These are phyloP conservation scores for Australoheros scitulus DNA, from an alignment of 2,113 vertebrate genomes.

Conservation along the genomic window DNA sequence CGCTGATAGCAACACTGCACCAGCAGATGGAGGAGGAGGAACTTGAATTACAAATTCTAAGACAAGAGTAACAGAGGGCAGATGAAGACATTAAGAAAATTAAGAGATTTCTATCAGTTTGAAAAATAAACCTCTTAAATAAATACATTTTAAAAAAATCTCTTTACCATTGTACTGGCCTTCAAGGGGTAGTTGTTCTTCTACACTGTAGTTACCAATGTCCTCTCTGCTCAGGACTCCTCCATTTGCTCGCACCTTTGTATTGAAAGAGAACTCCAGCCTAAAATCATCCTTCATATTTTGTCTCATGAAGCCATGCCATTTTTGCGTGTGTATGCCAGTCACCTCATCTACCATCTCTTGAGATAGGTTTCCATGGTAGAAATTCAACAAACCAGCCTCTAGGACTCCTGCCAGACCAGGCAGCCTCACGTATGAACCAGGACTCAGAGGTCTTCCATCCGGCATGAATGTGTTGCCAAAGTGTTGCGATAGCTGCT, in stretches of 20 bases:
- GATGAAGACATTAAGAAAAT: background rate
- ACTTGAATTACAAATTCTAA: constrained; percentile 85
- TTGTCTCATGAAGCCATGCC: background rate
- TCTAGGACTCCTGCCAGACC: constrained; percentile 81
- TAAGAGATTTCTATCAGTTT: background rate
- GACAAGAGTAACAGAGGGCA: background rate
- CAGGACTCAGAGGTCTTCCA: constrained; percentile 77
- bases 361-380: constrained; percentile 82
- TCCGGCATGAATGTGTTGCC: constrained; percentile 80
- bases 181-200: constrained; percentile 81
- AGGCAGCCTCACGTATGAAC: constrained; percentile 74
- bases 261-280: background rate
- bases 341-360: constrained; percentile 87
- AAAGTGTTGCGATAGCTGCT: constrained; percentile 79
- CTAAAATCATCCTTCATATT: background rate
- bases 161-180: constrained; percentile 81
- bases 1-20: constrained; percentile 84
- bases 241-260: constrained; percentile 81
- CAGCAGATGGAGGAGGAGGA: constrained; percentile 84
- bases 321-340: background rate
- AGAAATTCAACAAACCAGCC: constrained; percentile 80
- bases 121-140: background rate
- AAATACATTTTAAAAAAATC: too few species aligned
- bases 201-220: constrained; percentile 84
- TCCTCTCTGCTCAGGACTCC: constrained; percentile 86